These are phyloP conservation scores for Sebastes minor DNA, from an alignment of 2,797 vertebrate genomes.

Conservation along the genomic window DNA sequence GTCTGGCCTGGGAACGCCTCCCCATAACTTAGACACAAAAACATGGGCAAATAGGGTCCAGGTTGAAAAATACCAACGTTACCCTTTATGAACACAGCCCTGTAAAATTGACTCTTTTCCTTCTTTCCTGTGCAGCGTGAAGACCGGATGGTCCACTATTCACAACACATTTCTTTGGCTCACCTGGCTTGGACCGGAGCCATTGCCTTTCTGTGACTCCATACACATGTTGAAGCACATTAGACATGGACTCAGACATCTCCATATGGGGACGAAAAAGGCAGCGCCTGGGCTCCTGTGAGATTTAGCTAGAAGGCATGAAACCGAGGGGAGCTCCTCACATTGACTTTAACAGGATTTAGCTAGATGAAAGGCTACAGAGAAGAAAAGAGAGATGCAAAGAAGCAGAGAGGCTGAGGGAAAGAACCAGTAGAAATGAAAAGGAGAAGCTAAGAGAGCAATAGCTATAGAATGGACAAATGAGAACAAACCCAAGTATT, in stretches of 20 bases:
- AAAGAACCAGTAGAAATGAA: constrained; percentile 11
- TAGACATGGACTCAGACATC: constrained; percentile 55
- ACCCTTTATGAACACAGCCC: background rate
- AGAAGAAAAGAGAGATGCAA: constrained; percentile 41
- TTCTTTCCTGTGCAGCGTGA: background rate
- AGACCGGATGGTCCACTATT: constrained; percentile 7
- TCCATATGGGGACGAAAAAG: constrained; percentile 48
- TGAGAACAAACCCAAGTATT: too few species aligned
- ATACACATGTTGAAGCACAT: constrained; percentile 52
- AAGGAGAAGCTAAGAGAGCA: background rate
- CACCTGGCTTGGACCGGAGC: constrained; percentile 39
- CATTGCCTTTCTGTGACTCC: constrained; percentile 16
- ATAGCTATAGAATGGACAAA: too few species aligned
- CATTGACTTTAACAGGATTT: constrained; percentile 74
- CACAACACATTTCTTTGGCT: constrained; percentile 15
- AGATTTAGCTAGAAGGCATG: constrained; percentile 62
- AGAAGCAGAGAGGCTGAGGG: constrained; percentile 7
- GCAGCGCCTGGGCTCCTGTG: constrained; percentile 40
- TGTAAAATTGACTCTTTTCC: constrained; percentile 1
- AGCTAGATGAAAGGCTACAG: constrained; percentile 71
- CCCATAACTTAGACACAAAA: too few species aligned
- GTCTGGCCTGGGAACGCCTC: too few species aligned
- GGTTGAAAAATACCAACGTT: too few species aligned
- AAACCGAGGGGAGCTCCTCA: constrained; percentile 56
- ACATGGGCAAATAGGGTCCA: too few species aligned